Evolutionary conservation across 2,797 vertebrate species (phyloP).

Genomic region (Molothrus ater): DNA sequence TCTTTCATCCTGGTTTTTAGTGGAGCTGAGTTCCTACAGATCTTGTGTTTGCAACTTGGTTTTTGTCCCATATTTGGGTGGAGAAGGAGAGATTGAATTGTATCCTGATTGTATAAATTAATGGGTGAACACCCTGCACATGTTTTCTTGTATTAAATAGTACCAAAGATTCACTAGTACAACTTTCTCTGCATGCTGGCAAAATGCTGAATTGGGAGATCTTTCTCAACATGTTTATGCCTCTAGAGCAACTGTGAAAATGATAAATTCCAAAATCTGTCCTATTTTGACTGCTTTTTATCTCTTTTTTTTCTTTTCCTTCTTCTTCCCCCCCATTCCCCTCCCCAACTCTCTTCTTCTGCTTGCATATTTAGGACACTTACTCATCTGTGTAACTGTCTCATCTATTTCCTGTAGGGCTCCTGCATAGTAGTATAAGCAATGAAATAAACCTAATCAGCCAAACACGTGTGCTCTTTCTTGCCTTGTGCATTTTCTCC

Average conservation of each 20-base stretch:
- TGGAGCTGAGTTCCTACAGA: background rate
- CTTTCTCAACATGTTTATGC: constrained; percentile 25
- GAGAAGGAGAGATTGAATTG: background rate
- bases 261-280: constrained; percentile 32
- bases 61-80: background rate
- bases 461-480: background rate
- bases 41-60: background rate
- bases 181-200: background rate
- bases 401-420: background rate
- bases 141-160: constrained; percentile 43
- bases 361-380: constrained; percentile 12
- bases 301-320: background rate
- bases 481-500: constrained; percentile 13
- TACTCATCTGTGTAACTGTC: constrained; percentile 2
- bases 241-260: constrained; percentile 44
- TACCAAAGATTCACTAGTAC: constrained; percentile 5
- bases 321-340: no score
- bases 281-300: background rate
- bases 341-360: background rate
- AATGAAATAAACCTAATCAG: constrained; percentile 33
- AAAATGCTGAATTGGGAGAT: constrained; percentile 58
- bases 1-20: background rate
- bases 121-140: background rate
- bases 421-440: background rate
- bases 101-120: constrained; percentile 38